Percentiles rank a stretch among this genome's conserved stretches.
phyloP scores from a whole-genome alignment of 2,888 invertebrate species.

The Amiota mariae region DNA sequence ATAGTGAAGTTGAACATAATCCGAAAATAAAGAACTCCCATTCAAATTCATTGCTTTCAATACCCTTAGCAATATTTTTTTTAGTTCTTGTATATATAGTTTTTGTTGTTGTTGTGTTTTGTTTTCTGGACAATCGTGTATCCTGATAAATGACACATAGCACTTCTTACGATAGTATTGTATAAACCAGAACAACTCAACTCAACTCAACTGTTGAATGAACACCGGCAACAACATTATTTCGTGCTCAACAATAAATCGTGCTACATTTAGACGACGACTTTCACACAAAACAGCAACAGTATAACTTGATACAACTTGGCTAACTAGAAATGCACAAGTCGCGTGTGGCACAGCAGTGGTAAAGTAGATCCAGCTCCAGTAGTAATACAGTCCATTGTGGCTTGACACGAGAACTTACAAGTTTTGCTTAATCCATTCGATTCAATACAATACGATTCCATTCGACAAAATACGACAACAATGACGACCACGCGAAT shows the following conservation, averaged over 20 bases:
- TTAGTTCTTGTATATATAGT: not conserved
- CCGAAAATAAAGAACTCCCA: conserved; percentile 7
- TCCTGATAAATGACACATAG: conserved; percentile 35
- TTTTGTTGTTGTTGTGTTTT: not conserved
- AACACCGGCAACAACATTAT: conserved; percentile 15
- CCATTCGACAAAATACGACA: not conserved
- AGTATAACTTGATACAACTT: too few relatives aligned
- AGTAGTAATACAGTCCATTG: not conserved
- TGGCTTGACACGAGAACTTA: conserved; percentile 15
- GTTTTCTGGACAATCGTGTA: conserved; percentile 30
- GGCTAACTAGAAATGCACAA: too few relatives aligned
- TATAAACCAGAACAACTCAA: not conserved
- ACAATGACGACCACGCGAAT: not conserved
- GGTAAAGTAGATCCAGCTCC: not conserved
- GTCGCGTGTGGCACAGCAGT: not conserved
- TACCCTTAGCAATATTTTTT: conserved; percentile 29
- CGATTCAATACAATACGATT: conserved; percentile 6
- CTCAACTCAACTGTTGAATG: not conserved
- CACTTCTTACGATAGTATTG: too few relatives aligned
- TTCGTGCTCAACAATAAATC: conserved; percentile 28
- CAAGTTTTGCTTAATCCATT: not conserved
- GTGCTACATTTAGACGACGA: conserved; percentile 25
- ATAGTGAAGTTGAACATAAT: not conserved
- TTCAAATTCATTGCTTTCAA: conserved; percentile 26
- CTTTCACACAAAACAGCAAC: conserved; percentile 25